Percentiles rank a stretch among this genome's conserved stretches.
These are phyloP conservation scores for Micrasema longulum DNA, from an alignment of 1,140 invertebrate species.

Conservation along the genomic window DNA sequence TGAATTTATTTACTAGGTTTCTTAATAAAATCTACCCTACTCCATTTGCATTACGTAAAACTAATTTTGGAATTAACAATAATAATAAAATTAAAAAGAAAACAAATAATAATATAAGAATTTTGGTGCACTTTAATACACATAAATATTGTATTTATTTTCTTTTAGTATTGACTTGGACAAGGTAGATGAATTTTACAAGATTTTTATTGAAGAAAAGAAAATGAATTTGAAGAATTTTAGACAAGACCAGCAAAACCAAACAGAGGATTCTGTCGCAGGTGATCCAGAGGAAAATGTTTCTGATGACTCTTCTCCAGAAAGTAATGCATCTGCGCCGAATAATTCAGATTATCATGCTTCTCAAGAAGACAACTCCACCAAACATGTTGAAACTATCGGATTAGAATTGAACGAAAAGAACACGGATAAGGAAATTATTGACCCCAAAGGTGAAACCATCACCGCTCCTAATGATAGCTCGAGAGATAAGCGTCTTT, in stretches of 20 bases:
- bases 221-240: constrained; percentile 52
- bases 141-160: constrained; percentile 34
- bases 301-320: constrained; percentile 18
- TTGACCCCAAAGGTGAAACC: constrained; percentile 51
- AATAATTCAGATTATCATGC: constrained; percentile 5
- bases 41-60: no score
- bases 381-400: constrained; percentile 52
- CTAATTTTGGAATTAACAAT: no score
- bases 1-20: no score
- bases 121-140: no score
- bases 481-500: constrained; percentile 41
- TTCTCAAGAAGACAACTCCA: constrained; percentile 48
- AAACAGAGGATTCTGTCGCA: not conserved
- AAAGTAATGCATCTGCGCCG: not conserved
- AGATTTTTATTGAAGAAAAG: constrained; percentile 66
- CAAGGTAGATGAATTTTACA: constrained; percentile 65
- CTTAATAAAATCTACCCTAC: no score
- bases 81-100: no score
- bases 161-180: constrained; percentile 64
- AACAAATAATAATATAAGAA: no score
- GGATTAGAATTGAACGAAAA: constrained; percentile 47
- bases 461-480: constrained; percentile 48
- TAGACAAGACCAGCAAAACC: constrained; percentile 6
- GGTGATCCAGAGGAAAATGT: constrained; percentile 11
- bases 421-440: constrained; percentile 51